These are phyloP conservation scores for Pampus argenteus DNA, from an alignment of 2,797 vertebrate species.

Conservation along the genomic window DNA sequence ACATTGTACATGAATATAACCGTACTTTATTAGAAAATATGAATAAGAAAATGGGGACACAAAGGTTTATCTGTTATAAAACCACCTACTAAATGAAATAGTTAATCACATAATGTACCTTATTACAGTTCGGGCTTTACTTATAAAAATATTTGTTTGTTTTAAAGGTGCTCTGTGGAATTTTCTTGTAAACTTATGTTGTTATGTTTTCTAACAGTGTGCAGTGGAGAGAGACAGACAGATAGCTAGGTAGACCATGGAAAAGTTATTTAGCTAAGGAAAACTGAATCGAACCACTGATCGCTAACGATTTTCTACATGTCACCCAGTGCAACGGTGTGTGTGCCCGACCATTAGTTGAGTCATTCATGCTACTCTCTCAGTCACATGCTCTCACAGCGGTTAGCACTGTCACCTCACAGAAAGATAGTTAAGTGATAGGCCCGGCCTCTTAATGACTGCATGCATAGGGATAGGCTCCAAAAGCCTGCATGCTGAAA, in stretches of 20 bases:
- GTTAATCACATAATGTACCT: constrained; percentile 2
- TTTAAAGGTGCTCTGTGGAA: background rate
- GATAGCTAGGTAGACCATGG: background rate
- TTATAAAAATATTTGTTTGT: background rate
- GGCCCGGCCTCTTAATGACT: constrained; percentile 3
- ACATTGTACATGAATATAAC: background rate
- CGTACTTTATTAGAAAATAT: background rate
- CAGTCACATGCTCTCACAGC: constrained; percentile 2
- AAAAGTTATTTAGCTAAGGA: background rate
- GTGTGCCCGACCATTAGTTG: background rate
- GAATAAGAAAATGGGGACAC: background rate
- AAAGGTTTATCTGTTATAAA: background rate
- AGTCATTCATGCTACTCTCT: constrained; percentile 6
- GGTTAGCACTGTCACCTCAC: constrained; percentile 13
- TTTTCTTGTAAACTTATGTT: too few species aligned
- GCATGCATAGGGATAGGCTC: constrained; percentile 1
- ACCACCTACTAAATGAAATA: constrained; percentile 2
- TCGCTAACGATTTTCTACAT: background rate
- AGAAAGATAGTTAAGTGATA: background rate
- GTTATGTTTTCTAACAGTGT: background rate
- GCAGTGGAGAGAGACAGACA: background rate
- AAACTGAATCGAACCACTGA: background rate
- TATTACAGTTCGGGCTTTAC: background rate
- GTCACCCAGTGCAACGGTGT: background rate
- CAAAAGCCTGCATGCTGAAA: background rate